Conservation (phyloP, 1,140 invertebrate genomes). For the Glomeris maerens region DNA sequence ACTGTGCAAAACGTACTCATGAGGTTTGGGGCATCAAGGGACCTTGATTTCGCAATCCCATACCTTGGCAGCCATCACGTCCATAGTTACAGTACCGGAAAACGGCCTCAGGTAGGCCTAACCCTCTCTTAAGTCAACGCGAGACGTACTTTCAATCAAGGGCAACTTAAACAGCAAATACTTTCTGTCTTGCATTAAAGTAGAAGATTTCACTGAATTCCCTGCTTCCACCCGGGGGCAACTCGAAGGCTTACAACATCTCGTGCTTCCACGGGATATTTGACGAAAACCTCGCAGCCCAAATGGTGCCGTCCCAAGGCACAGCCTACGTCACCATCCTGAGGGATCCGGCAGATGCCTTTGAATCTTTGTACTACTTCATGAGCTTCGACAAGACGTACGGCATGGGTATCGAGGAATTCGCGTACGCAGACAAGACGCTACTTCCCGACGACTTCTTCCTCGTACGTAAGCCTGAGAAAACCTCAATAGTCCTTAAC, state of each 20-base stretch:
- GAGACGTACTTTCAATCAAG: too few relatives aligned
- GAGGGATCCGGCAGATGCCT: neutral
- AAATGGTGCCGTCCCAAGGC: neutral
- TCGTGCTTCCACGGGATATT: neutral
- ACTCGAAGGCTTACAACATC: too few relatives aligned
- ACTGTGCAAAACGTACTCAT: conserved; percentile 37
- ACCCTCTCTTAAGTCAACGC: too few relatives aligned
- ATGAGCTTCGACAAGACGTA: neutral
- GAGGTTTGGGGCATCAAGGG: conserved; percentile 28
- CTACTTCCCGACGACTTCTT: neutral
- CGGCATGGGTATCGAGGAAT: neutral
- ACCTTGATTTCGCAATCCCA: conserved; percentile 32
- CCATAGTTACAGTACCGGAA: neutral
- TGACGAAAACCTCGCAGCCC: neutral
- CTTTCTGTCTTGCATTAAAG: too few relatives aligned
- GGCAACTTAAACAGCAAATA: too few relatives aligned
- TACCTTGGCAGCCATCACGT: conserved; percentile 28
- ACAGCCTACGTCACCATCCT: conserved; percentile 1
- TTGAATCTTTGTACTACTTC: conserved; percentile 1
- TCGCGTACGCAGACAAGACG: neutral
- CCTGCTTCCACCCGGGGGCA: too few relatives aligned
- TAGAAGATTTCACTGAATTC: too few relatives aligned
- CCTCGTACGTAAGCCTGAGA: neutral
- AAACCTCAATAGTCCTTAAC: neutral
- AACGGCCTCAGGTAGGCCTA: neutral